A percentile compares a stretch with the other conserved stretches of the same genome.
These are phyloP conservation scores for Ichneumon xanthorius DNA, from an alignment of 2,888 invertebrate genomes.

Conservation along the genomic window DNA sequence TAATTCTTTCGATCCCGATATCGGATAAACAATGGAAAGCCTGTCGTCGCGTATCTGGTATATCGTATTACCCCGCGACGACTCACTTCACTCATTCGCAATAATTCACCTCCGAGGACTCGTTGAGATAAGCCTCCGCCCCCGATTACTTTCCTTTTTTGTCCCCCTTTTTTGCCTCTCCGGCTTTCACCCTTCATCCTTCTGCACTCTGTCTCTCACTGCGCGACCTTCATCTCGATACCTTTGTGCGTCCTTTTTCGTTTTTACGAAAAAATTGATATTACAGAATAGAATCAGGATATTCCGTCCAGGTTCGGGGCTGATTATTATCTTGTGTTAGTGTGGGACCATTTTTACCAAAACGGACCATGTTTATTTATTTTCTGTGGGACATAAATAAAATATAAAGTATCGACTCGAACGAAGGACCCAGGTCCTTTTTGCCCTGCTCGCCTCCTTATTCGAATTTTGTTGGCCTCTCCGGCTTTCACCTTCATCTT, in stretches of 20 bases:
- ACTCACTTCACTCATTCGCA: slow-evolving; percentile 75
- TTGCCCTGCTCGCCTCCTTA: too few species aligned
- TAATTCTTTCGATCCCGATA: slow-evolving; percentile 71
- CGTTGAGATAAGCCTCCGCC: slow-evolving; percentile 79
- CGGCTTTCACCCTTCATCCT: neutral
- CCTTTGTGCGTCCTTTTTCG: neutral
- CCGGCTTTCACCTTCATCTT: too few species aligned
- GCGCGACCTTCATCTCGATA: neutral
- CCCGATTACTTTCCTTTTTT: slow-evolving; percentile 64
- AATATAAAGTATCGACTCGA: too few species aligned
- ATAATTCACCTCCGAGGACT: slow-evolving; percentile 71
- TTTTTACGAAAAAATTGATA: neutral
- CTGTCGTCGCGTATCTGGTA: slow-evolving; percentile 68
- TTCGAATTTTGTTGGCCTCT: too few species aligned
- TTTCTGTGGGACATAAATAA: too few species aligned
- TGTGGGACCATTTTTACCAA: too few species aligned
- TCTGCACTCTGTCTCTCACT: neutral
- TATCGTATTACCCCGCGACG: slow-evolving; percentile 47
- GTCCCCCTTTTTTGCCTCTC: slow-evolving; percentile 22
- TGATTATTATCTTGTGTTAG: too few species aligned
- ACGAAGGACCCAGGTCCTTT: too few species aligned
- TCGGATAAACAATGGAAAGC: slow-evolving; percentile 69
- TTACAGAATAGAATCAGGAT: neutral
- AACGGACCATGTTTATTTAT: too few species aligned
- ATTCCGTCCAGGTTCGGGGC: too few species aligned